Percentiles rank a stretch among this genome's conserved stretches.
These are phyloP conservation scores for Amphipyra berbera DNA, from an alignment of 2,888 invertebrate genomes.

Conservation along the genomic window DNA sequence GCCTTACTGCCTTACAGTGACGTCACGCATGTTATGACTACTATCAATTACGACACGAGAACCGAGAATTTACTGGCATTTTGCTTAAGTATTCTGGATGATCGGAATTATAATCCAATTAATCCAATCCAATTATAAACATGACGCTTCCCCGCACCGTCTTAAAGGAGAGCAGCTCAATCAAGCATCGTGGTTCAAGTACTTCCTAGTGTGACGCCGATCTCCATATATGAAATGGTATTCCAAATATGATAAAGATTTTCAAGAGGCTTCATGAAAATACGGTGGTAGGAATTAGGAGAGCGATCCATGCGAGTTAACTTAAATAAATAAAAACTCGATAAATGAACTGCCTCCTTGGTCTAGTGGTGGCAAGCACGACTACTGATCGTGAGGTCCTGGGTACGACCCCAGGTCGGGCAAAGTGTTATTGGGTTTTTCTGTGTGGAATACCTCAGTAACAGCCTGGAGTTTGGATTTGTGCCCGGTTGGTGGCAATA, in stretches of 20 bases:
- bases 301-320: too few species aligned
- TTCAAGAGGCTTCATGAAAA: too few species aligned
- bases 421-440: too few species aligned
- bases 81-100: slow-evolving; percentile 5
- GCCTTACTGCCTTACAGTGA: slow-evolving; percentile 51
- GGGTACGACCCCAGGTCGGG: too few species aligned
- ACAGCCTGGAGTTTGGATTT: too few species aligned
- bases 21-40: slow-evolving; percentile 67
- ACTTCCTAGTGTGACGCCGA: slow-evolving; percentile 31
- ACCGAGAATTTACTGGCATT: slow-evolving; percentile 27
- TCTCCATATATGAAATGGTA: slow-evolving; percentile 25
- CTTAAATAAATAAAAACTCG: too few species aligned
- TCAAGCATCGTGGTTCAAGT: slow-evolving; percentile 30
- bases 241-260: slow-evolving; percentile 22
- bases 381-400: too few species aligned
- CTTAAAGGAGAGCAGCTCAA: slow-evolving; percentile 32
- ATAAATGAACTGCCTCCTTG: too few species aligned
- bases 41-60: slow-evolving; percentile 67
- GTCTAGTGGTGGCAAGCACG: too few species aligned
- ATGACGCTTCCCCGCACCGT: background rate
- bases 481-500: too few species aligned
- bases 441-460: too few species aligned
- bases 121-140: slow-evolving; percentile 14
- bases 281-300: too few species aligned
- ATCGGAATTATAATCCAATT: slow-evolving; percentile 7